A percentile compares a stretch with the other conserved stretches of the same genome.
phyloP scores from a whole-genome alignment of 2,888 invertebrate genomes.

The Chymomyza caudatula region DNA sequence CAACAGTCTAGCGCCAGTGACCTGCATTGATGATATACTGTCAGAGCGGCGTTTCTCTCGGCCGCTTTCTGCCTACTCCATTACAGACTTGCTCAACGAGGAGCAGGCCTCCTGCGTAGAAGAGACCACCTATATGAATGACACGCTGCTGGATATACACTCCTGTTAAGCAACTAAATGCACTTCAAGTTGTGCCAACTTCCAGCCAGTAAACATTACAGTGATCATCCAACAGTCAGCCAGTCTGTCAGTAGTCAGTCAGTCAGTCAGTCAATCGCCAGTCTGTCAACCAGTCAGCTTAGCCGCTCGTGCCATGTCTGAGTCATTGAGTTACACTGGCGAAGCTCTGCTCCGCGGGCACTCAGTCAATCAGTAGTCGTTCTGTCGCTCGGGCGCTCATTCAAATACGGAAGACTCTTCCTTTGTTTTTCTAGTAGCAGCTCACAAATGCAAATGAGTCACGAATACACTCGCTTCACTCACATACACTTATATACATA shows the following conservation, averaged over 20 bases:
- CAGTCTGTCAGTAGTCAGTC: conserved; percentile 15
- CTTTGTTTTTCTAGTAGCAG: conserved; percentile 4
- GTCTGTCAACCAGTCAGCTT: conserved; percentile 11
- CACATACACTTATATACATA: not conserved
- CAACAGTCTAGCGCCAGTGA: conserved; percentile 68
- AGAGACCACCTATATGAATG: conserved; percentile 58
- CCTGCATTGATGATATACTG: conserved; percentile 76
- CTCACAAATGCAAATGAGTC: conserved; percentile 7
- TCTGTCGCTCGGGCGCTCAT: not conserved
- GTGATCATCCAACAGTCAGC: not conserved
- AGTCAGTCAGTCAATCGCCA: conserved; percentile 30
- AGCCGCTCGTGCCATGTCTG: not conserved
- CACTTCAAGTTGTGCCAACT: not conserved
- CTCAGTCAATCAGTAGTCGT: not conserved
- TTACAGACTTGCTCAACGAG: conserved; percentile 76
- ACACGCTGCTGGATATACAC: conserved; percentile 47
- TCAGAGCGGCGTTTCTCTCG: conserved; percentile 75
- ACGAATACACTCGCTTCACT: not conserved
- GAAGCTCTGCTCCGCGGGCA: not conserved
- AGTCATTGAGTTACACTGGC: not conserved
- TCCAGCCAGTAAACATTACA: not conserved
- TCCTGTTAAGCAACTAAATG: not conserved
- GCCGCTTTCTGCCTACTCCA: conserved; percentile 77
- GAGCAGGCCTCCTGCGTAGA: conserved; percentile 58
- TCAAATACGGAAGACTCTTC: conserved; percentile 17